A percentile compares a stretch with the other conserved stretches of the same genome.
These are phyloP conservation scores for Alviniconcha strummeri DNA, from an alignment of 2,888 invertebrate species.

Conservation along the genomic window DNA sequence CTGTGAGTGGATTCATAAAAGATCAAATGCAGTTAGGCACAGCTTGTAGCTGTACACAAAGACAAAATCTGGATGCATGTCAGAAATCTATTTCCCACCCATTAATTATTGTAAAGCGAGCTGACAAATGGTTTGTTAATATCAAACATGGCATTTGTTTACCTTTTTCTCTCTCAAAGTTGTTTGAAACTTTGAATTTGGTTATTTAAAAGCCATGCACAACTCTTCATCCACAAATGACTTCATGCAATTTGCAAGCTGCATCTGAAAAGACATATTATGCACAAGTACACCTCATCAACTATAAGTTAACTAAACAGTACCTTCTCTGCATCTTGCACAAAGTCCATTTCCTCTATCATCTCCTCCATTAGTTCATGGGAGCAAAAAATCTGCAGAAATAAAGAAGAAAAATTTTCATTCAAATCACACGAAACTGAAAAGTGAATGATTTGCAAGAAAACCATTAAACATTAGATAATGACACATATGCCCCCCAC, in stretches of 20 bases:
- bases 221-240: too few species aligned
- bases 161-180: background rate
- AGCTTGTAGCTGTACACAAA: background rate
- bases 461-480: too few species aligned
- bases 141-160: background rate
- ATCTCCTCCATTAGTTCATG: slow-evolving; percentile 22
- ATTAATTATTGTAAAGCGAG: background rate
- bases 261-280: too few species aligned
- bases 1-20: background rate
- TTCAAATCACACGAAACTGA: background rate
- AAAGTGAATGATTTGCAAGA: too few species aligned
- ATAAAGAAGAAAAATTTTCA: background rate
- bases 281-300: too few species aligned
- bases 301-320: too few species aligned
- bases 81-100: background rate
- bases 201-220: too few species aligned
- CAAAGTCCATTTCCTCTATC: slow-evolving; percentile 21
- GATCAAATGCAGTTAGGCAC: background rate
- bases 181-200: background rate
- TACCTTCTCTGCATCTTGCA: slow-evolving; percentile 20
- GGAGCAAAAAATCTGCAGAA: slow-evolving; percentile 17
- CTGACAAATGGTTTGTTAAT: background rate
- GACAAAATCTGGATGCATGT: background rate
- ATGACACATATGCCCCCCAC: too few species aligned
- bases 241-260: too few species aligned